Conservation (phyloP, 2,888 invertebrate species). For the Amblyteles armatorius region DNA sequence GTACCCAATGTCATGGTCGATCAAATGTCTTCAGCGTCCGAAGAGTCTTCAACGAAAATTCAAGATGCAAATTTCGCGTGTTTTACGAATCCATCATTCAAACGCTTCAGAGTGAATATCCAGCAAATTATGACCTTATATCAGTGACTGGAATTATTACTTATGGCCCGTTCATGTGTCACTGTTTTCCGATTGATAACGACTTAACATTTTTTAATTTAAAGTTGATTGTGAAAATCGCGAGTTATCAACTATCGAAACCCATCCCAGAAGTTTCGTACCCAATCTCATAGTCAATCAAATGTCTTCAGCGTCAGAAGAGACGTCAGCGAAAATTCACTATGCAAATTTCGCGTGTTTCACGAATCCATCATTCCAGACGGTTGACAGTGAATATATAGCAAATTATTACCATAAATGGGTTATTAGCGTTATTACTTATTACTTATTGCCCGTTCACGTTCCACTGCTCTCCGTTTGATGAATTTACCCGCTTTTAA, state of each 20-base stretch:
- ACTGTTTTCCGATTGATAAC: slow-evolving; percentile 72
- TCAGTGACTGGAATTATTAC: slow-evolving; percentile 36
- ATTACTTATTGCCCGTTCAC: slow-evolving; percentile 17
- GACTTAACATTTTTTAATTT: neutral
- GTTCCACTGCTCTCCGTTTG: slow-evolving; percentile 69
- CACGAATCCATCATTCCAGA: neutral
- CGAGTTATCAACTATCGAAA: slow-evolving; percentile 1
- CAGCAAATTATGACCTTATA: neutral
- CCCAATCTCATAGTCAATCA: neutral
- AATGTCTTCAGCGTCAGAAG: neutral
- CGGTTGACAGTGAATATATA: neutral
- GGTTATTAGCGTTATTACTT: slow-evolving; percentile 40
- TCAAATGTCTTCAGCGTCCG: neutral
- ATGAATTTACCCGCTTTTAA: slow-evolving; percentile 81
- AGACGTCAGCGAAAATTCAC: neutral
- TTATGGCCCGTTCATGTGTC: slow-evolving; percentile 1
- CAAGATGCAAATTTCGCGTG: neutral
- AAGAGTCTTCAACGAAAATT: neutral
- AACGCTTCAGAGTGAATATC: neutral
- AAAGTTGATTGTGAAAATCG: neutral
- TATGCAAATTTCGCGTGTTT: neutral
- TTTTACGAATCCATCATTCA: neutral
- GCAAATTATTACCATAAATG: slow-evolving; percentile 11
- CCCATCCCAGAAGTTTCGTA: neutral
- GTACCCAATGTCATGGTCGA: neutral